Base-by-base conservation (phyloP, 2,888 invertebrate species). In the Drosophila melanocephala region DNA sequence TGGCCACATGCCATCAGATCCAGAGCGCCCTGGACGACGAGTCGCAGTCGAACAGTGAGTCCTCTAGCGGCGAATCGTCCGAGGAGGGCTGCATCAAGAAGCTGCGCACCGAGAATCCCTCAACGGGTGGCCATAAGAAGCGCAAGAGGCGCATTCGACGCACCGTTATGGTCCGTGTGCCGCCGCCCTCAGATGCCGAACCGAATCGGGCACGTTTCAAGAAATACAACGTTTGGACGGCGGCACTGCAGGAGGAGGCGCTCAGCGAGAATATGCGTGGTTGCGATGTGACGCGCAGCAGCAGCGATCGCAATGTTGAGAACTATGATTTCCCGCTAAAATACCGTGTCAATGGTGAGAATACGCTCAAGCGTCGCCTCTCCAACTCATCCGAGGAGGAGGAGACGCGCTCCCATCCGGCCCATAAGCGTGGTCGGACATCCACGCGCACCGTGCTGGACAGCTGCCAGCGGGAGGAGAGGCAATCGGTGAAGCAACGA, bases 161-260 rank as follows among this genome's bases (percentile, higher is more conserved):
- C 5, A 91, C 93, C 1, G 92, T 93, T 0, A 89, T 93, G 86
- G 78, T 92, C 5, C 91, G 92, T 4, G 86, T 93, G 1, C 81
- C 88, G 9, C 81, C 90, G 19, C 77, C 90, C 3, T 75, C 75
- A 1, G 70, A 82, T 7, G 76, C 72, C 1, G 89, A 85, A 1
- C 83, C 91, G 3, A 92, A 88, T 72, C 94, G 94, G 22, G 83
- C 94, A 0, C 94, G 93, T 28, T 95, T 94, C 81, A 95, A 95
- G 75, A 96, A 96, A 92, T 97, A 97, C 90, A 96, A 96, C 92
- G 95, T 97, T 79, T 98, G 97, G 97, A 95, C 95, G 78, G 95
- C 95, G 74, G 94, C 95, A 32, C 91, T 95, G n/a, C 96, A 97
- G 94, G 97, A 97, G 92, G 97, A 97, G 81, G 95, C 96, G 0